Evolutionary conservation across 2,797 vertebrate genomes (phyloP), one percentile per base, ranked within the genome.

Genomic region (Falco berigora): DNA sequence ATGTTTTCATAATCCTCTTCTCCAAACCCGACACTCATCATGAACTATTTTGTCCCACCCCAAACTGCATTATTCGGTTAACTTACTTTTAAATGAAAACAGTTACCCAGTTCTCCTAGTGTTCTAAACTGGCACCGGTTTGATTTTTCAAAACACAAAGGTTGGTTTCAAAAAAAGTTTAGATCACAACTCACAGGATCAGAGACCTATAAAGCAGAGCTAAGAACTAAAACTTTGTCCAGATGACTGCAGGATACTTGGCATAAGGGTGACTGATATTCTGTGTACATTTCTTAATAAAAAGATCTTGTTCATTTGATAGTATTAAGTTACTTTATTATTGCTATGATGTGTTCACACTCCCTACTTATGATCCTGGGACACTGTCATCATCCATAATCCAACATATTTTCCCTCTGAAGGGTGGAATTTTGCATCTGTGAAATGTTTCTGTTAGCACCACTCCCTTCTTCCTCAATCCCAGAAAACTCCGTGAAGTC

Each of bases 321-420:
- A 40, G 4, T 23, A 73, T 9, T 76, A 53, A 36, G 8, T 61
- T 72, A 59, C 10, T 71, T 76, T 16, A 61, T 24, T 19, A 47
- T 21, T 34, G 5, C 30, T 79, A 20, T 28, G 18, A 53, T 71
- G 6, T 40, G 55, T 46, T 67, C 0, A 0, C 59, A 62, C 6
- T 44, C 79, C 32, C 44, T 91, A 10, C 12, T 75, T 72, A 30
- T 15, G 14, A 56, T 40, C 10, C 32, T 40, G 16, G 27, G n/a
- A 72, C 34, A 52, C 8, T 46, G 17, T 62, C 20, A 42, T 25
- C 34, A 78, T 19, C 11, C 40, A 79, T 4, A 4, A 19, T 53
- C 7, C 53, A 61, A 61, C 25, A 28, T 6, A 46, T 2, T 47
- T 85, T 68, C 44, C 22, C 16, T 62, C 23, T 42, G 32, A 78